Evolutionary conservation across 2,113 vertebrate species (phyloP).

Genomic region (Mandrillus leucophaeus): DNA sequence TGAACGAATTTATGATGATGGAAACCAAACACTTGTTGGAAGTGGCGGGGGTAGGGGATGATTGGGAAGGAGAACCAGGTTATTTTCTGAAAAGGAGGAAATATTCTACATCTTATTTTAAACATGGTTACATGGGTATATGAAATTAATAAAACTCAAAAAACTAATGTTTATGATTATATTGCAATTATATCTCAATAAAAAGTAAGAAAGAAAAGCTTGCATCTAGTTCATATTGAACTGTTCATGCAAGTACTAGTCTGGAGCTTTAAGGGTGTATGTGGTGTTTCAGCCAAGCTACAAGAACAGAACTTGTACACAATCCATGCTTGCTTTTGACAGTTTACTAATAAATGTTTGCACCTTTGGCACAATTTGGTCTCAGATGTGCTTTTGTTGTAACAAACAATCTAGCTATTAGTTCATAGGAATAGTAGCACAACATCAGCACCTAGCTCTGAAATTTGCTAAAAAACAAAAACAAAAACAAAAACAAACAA

Average conservation of each 20-base stretch:
- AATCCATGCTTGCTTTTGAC: not conserved
- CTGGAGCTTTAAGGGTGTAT: not conserved
- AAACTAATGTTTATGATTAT: not conserved
- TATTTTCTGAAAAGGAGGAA: not conserved
- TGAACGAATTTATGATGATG: not conserved
- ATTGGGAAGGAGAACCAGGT: not conserved
- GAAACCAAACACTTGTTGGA: not conserved
- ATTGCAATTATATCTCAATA: slow-evolving; percentile 7
- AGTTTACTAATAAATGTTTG: not conserved
- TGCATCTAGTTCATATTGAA: not conserved
- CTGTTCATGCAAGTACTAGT: not conserved
- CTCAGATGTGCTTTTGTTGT: not conserved
- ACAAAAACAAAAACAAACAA: no score
- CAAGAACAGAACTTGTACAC: not conserved
- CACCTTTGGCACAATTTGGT: not conserved
- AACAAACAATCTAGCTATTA: not conserved
- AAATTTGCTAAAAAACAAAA: not conserved
- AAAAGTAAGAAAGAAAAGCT: not conserved
- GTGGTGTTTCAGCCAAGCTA: not conserved
- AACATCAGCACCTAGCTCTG: not conserved
- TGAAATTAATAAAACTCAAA: not conserved
- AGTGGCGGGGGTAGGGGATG: not conserved
- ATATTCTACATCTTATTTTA: not conserved
- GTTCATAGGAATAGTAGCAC: not conserved
- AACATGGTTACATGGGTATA: not conserved